Evolutionary conservation across 2,888 invertebrate species (phyloP).

Genomic region (Cephus spinipes): DNA sequence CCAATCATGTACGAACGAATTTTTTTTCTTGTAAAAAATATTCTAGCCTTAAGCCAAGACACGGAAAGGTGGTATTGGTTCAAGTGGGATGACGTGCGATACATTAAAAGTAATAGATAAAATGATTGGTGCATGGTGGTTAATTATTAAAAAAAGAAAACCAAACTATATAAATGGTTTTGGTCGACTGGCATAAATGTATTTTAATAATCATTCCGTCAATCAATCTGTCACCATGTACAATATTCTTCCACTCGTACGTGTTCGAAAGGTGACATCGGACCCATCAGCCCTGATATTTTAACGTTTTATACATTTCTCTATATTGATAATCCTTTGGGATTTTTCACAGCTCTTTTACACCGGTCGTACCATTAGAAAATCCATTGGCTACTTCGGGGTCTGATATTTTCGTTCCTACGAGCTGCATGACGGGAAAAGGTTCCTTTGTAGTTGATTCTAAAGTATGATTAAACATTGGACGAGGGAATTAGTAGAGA

Average conservation of each 20-base stretch:
- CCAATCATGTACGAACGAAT: background rate
- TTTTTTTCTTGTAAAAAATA: background rate
- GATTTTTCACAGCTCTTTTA: too few relatives aligned
- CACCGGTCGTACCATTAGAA: too few relatives aligned
- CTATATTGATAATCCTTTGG: background rate
- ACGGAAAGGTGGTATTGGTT: background rate
- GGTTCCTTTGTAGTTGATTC: background rate
- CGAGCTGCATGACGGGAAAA: background rate
- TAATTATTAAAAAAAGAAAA: background rate
- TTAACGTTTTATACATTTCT: background rate
- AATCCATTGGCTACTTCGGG: background rate
- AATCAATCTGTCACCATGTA: background rate
- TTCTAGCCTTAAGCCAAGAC: background rate
- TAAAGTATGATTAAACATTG: background rate
- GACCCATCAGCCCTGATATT: background rate
- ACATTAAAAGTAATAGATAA: background rate
- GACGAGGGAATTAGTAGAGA: background rate
- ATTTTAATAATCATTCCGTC: background rate
- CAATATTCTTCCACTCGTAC: background rate
- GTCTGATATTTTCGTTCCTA: background rate
- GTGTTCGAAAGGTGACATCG: background rate
- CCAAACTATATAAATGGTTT: background rate
- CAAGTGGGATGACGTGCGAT: background rate
- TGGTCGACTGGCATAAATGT: background rate
- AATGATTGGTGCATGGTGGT: background rate